A percentile compares a stretch with the other conserved stretches of the same genome.
These are phyloP conservation scores for Papilio polyxenes DNA, from an alignment of 1,140 invertebrate genomes.

Conservation along the genomic window DNA sequence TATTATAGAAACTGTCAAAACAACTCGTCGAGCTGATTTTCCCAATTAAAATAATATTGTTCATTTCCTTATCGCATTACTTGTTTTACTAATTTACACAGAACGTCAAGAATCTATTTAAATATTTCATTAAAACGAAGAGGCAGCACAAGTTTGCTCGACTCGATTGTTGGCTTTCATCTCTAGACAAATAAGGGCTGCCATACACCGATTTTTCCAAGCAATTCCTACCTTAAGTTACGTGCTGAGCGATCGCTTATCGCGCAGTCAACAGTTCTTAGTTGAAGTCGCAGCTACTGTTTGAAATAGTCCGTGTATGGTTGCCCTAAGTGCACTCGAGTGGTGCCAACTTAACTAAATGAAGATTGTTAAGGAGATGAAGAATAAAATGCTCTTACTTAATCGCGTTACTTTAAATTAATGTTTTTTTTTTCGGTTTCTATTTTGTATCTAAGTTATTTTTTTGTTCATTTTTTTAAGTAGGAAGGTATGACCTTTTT, in stretches of 20 bases:
- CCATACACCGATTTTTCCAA: neutral
- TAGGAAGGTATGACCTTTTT: neutral
- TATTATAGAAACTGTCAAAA: neutral
- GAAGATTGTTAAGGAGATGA: constrained; percentile 17
- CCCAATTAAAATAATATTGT: constrained; percentile 10
- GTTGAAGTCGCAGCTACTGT: neutral
- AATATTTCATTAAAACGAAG: constrained; percentile 26
- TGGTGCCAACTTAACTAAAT: constrained; percentile 23
- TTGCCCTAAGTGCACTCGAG: constrained; percentile 25
- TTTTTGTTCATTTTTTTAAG: neutral
- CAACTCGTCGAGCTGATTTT: neutral
- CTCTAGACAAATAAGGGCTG: neutral
- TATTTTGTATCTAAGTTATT: neutral
- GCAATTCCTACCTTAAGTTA: neutral
- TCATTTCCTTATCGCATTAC: neutral
- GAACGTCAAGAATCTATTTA: constrained; percentile 17
- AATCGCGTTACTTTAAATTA: neutral
- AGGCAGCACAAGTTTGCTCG: constrained; percentile 3
- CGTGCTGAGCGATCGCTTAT: too few relatives aligned
- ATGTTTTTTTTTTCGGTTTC: neutral
- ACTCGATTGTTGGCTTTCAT: constrained; percentile 27
- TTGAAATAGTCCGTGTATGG: neutral
- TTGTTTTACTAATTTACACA: constrained; percentile 18
- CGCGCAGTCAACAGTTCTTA: neutral
- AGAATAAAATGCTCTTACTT: neutral